Base-by-base conservation (phyloP, 1,140 invertebrate species). In the Caenorhabditis remanei region DNA sequence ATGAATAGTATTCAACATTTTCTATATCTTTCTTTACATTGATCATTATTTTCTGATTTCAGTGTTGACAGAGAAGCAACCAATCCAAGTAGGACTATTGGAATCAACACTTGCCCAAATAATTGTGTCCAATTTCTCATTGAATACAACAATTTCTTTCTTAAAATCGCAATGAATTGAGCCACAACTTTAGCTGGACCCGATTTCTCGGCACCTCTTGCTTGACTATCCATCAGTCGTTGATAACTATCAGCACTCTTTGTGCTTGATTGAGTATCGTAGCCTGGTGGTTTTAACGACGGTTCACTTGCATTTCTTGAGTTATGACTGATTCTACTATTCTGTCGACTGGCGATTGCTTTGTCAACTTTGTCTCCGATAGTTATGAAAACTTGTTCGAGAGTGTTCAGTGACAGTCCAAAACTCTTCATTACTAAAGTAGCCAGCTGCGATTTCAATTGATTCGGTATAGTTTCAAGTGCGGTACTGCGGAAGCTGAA, bases 371-470 rank as follows among this genome's bases (percentile, higher is more conserved):
- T 56, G 84, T 83, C 75, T 71, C 85, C 85, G 21, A 87, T 85
- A 21, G 48, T 83, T 11, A 87, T 75, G 79, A 87, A 87, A 14
- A 87, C 88, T 67, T 89, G 67, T 61, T 89, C 88, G 32, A 89
- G 61, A 16, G 88, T 86, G 48, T 86, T 89, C n/a, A 87, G 21
- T 46, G 88, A 89, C 19, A 89, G 19, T 65, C 88, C 88, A 84
- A 89, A 89, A 24, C 65, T 83, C 11, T 56, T 50, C 41, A 89
- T 87, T 0, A 32, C 46, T 2, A 87, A 50, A 46, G 24, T 40
- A 13, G 48, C 65, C 14, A 50, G 11, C 16, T 50, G 71, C 1
- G 71, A 79, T 50, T 79, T 79, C 8, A 79, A n/a, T 14, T 48
- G 43, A 79, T 79, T 79, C 9, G 85, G 83, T 16, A 84, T 21